Evolutionary conservation across 2,797 vertebrate species (phyloP), one percentile per base, ranked within the genome.

Genomic region (Enteromius radiatus): DNA sequence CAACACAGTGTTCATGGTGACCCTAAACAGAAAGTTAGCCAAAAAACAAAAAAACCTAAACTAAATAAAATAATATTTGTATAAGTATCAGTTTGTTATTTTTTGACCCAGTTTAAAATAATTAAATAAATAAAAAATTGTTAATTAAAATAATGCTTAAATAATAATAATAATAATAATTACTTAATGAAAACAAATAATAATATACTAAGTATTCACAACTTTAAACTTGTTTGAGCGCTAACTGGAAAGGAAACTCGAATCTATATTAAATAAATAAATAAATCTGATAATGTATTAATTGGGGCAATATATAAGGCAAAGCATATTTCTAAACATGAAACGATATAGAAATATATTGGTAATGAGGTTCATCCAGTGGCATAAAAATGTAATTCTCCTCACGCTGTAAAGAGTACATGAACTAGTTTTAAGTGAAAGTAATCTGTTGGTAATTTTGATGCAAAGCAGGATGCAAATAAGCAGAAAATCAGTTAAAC

Each of bases 391-490:
- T 71, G 21, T 14, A 5, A 4, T 26, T 26, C 33, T 19, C 8
- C 41, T 59, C 15, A 59, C 47, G 80, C 4, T 33, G 21, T 1
- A 23, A 23, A 38, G 33, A 23, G 59, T 73, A n/a, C 49, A 45
- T 70, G 3, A 67, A 78, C 54, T 10, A 15, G 41, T 59, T 61
- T 67, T 61, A 21, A 36, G 56, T 59, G 52, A 83, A 76, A 76
- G 36, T 11, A 19, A 36, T 38, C 36, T 23, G 54, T 59, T 64
- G 64, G 56, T 59, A n/a, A 78, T 82, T 86, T 73, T 82, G 61
- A 90, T 90, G 84, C 86, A 92, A 91, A 92, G 84, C 65, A 49
- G 82, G 75, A 90, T 89, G 85, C 81, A 92, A 91, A 92, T 84
- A 36, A 71, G 64, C 61, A 45, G 31, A 52, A 71, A 82, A 69